A percentile compares a stretch with the other conserved stretches of the same genome.
Evolutionary conservation across 1,140 invertebrate genomes (phyloP).

Genomic region (Kradibia gibbosae): DNA sequence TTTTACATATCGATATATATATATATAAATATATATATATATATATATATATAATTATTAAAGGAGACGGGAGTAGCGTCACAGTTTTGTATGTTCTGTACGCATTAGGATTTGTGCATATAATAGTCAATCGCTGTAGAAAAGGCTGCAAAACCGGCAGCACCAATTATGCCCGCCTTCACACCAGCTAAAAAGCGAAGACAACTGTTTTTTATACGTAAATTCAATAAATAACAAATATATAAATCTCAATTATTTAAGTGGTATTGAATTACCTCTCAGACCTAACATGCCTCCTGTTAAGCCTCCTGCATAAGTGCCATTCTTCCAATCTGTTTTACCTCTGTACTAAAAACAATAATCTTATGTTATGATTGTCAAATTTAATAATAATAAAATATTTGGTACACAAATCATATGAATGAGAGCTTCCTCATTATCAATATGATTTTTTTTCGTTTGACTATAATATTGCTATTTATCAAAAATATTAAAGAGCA

Average conservation of each 20-base stretch:
- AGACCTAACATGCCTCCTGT: conserved; percentile 96
- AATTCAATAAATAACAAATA: conserved; percentile 42
- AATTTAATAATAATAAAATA: background rate
- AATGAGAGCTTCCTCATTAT: too few species aligned
- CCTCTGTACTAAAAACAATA: conserved; percentile 83
- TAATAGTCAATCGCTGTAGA: conserved; percentile 97
- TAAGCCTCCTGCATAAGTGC: conserved; percentile 92
- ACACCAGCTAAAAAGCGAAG: conserved; percentile 84
- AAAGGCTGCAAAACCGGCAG: conserved; percentile 95
- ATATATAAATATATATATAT: too few species aligned
- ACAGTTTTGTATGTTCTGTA: background rate
- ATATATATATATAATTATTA: too few species aligned
- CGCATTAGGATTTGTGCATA: conserved; percentile 76
- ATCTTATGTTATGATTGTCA: conserved; percentile 14
- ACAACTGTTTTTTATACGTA: conserved; percentile 33
- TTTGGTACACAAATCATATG: background rate
- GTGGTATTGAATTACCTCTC: conserved; percentile 78
- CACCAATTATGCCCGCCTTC: conserved; percentile 92
- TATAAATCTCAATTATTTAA: conserved; percentile 42
- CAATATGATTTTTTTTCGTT: background rate
- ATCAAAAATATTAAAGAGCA: too few species aligned
- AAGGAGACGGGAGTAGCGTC: background rate
- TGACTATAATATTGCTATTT: too few species aligned
- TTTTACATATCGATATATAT: conserved; percentile 47
- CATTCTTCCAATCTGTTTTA: conserved; percentile 97